A percentile compares a stretch with the other conserved stretches of the same genome.
These are phyloP conservation scores for Papilio elwesi DNA, from an alignment of 2,888 invertebrate genomes.

Conservation along the genomic window DNA sequence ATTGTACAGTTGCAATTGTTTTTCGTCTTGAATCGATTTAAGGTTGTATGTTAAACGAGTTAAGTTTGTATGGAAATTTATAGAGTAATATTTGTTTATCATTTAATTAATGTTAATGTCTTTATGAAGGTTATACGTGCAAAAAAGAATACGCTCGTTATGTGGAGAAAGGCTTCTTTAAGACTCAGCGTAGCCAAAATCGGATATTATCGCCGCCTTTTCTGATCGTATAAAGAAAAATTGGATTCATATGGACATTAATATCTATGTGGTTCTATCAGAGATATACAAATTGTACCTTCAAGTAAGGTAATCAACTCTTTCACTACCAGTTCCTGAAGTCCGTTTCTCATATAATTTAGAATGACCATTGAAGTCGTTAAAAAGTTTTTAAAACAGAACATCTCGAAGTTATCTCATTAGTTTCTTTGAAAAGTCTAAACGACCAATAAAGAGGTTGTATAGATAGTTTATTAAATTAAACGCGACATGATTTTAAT, in stretches of 20 bases:
- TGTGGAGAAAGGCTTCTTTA: too few relatives aligned
- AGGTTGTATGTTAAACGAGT: too few relatives aligned
- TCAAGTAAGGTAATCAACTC: not conserved
- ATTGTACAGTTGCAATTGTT: slow-evolving; percentile 55
- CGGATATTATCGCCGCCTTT: too few relatives aligned
- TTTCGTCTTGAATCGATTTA: slow-evolving; percentile 47
- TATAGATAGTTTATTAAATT: not conserved
- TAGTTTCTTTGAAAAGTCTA: not conserved
- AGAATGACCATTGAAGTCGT: not conserved
- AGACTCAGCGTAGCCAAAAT: too few relatives aligned
- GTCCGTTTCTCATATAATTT: not conserved
- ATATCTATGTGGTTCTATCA: too few relatives aligned
- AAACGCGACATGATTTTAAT: not conserved
- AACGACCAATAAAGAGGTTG: not conserved
- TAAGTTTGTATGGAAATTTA: slow-evolving; percentile 28
- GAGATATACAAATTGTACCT: not conserved
- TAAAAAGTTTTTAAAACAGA: not conserved
- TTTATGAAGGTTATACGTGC: too few relatives aligned
- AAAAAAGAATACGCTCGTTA: too few relatives aligned
- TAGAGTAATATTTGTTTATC: slow-evolving; percentile 2
- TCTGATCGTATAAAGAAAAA: too few relatives aligned
- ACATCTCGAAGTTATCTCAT: not conserved
- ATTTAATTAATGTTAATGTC: not conserved
- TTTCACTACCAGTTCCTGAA: not conserved
- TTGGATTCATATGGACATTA: too few relatives aligned